phyloP scores from a whole-genome alignment of 2,113 vertebrate species.

The Zapus hudsonius region DNA sequence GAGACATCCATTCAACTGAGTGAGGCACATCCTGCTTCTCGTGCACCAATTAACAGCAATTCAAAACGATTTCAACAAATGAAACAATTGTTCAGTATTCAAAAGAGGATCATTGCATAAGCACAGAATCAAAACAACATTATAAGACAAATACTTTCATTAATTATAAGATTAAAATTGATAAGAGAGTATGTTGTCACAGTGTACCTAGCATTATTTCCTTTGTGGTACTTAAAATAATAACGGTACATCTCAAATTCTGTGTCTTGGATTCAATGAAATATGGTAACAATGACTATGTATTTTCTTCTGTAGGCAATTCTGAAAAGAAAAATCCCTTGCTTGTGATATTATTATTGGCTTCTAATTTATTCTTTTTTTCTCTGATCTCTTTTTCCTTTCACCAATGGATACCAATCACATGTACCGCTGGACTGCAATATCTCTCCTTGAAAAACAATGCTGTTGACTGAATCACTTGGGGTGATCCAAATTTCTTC shows the following conservation, averaged over 20 bases:
- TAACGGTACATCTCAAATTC: slow-evolving; percentile 18
- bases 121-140: background rate
- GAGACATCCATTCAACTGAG: background rate
- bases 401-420: slow-evolving; percentile 93
- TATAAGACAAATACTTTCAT: background rate
- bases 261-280: slow-evolving; percentile 72
- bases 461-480: slow-evolving; percentile 90
- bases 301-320: slow-evolving; percentile 82
- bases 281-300: slow-evolving; percentile 65
- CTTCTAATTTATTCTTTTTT: slow-evolving; percentile 88
- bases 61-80: slow-evolving; percentile 14
- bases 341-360: slow-evolving; percentile 86
- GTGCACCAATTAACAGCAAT: background rate
- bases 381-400: slow-evolving; percentile 88
- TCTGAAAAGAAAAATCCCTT: slow-evolving; percentile 80
- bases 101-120: background rate
- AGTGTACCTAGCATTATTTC: slow-evolving; percentile 31
- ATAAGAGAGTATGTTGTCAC: background rate
- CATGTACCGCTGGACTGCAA: slow-evolving; percentile 90
- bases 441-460: slow-evolving; percentile 89
- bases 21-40: background rate
- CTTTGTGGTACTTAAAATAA: background rate
- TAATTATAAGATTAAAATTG: slow-evolving; percentile 12
- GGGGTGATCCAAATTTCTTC: slow-evolving; percentile 90
- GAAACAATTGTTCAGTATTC: background rate